Percentiles rank a stretch among this genome's conserved stretches.
Evolutionary conservation across 2,113 vertebrate species (phyloP).

Genomic region (Microcebus jonahi): DNA sequence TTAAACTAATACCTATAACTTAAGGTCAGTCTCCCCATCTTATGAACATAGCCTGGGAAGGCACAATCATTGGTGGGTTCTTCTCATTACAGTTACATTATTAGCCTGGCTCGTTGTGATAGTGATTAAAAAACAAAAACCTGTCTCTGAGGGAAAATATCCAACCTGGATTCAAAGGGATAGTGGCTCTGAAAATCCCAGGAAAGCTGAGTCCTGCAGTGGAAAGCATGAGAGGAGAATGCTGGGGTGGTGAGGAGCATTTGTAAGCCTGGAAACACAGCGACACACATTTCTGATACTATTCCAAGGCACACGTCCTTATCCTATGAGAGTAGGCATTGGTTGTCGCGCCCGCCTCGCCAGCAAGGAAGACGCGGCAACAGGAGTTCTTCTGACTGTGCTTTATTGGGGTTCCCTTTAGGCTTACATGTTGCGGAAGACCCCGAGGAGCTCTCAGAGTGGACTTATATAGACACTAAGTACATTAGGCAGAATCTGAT

Average conservation of each 20-base stretch:
- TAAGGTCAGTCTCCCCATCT: not conserved
- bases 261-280: not conserved
- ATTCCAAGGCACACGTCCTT: not conserved
- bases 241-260: fast-evolving
- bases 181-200: not conserved
- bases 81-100: not conserved
- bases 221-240: not conserved
- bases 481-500: too few relatives aligned
- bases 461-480: too few relatives aligned
- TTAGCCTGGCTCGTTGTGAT: not conserved
- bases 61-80: not conserved
- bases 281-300: not conserved
- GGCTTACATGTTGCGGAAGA: too few relatives aligned
- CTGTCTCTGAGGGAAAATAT: not conserved
- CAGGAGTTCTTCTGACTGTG: too few relatives aligned
- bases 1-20: not conserved
- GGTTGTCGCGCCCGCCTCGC: too few relatives aligned
- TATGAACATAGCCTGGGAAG: not conserved
- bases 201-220: not conserved
- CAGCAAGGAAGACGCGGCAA: too few relatives aligned
- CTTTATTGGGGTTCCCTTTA: too few relatives aligned
- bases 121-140: not conserved
- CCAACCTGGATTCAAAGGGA: not conserved
- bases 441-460: too few relatives aligned
- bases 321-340: not conserved